phyloP scores from a whole-genome alignment of 2,797 vertebrate genomes.

The Lycodopsis pacificus region DNA sequence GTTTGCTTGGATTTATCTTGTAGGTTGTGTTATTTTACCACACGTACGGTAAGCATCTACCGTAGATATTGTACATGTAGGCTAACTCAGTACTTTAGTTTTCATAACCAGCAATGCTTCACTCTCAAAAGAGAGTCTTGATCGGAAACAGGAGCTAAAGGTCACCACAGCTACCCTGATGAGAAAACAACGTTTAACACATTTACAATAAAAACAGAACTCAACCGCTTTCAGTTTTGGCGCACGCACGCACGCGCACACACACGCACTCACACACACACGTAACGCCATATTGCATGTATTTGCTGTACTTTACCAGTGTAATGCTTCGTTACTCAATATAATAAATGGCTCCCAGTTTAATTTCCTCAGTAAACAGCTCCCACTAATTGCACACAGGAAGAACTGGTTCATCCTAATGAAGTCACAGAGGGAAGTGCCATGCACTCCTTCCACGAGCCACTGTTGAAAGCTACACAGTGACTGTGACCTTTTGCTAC shows the following conservation, averaged over 20 bases:
- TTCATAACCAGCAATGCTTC: not conserved
- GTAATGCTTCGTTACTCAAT: slow-evolving; percentile 33
- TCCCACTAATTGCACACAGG: slow-evolving; percentile 63
- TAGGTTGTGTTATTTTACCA: not conserved
- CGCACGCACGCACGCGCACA: not conserved
- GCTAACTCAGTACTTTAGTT: not conserved
- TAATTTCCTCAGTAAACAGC: slow-evolving; percentile 75
- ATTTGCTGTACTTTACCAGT: slow-evolving; percentile 40
- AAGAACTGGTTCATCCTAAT: slow-evolving; percentile 68
- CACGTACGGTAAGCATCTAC: not conserved
- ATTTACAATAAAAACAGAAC: slow-evolving; percentile 23
- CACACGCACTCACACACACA: not conserved
- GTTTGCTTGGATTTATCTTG: slow-evolving; percentile 9
- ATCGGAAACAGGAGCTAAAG: not conserved
- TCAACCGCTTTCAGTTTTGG: slow-evolving; percentile 6
- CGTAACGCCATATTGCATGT: not conserved
- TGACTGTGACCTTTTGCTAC: slow-evolving; percentile 29
- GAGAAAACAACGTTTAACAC: slow-evolving; percentile 7
- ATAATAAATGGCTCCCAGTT: slow-evolving; percentile 56
- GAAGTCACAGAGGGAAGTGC: slow-evolving; percentile 64
- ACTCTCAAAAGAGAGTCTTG: slow-evolving; percentile 5
- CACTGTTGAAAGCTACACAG: slow-evolving; percentile 21
- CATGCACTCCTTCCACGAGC: slow-evolving; percentile 58
- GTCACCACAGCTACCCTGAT: slow-evolving; percentile 5
- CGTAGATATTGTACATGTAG: not conserved